Percentiles rank a stretch among this genome's conserved stretches.
Conservation (phyloP, 1,140 invertebrate genomes). For the Harpegnathos saltator region DNA sequence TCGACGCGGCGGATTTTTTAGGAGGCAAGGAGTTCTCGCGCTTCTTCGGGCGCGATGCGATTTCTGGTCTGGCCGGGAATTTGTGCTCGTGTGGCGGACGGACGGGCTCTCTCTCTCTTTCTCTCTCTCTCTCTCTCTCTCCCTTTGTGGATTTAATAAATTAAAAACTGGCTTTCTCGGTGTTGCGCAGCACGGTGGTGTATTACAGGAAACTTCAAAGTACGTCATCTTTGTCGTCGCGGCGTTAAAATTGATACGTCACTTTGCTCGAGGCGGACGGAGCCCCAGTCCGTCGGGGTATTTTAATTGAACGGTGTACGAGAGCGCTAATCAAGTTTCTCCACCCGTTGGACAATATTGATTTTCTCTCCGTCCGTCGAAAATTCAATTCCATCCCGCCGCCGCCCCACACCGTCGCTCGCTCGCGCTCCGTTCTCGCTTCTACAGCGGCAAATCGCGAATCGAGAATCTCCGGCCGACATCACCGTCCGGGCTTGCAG, state of each 20-base stretch:
- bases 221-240: slow-evolving; percentile 35
- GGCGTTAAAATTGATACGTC: slow-evolving; percentile 60
- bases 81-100: slow-evolving; percentile 2
- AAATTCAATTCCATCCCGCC: slow-evolving; percentile 68
- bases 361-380: slow-evolving; percentile 71
- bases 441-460: slow-evolving; percentile 16
- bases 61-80: slow-evolving; percentile 7
- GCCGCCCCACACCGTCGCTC: not conserved
- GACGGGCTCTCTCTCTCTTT: not conserved
- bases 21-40: not conserved
- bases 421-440: not conserved
- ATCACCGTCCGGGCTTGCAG: not conserved
- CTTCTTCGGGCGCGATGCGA: slow-evolving; percentile 9
- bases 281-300: slow-evolving; percentile 52
- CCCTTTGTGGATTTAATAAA: slow-evolving; percentile 52
- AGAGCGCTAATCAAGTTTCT: slow-evolving; percentile 73
- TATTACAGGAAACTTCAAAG: slow-evolving; percentile 36
- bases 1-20: slow-evolving; percentile 10
- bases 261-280: slow-evolving; percentile 52
- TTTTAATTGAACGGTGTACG: slow-evolving; percentile 75
- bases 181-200: not conserved
- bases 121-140: not conserved
- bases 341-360: slow-evolving; percentile 73
- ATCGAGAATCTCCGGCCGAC: slow-evolving; percentile 40
- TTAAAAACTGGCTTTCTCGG: slow-evolving; percentile 33